Base-by-base conservation (phyloP, 2,113 vertebrate genomes). In the Bufo gargarizans region DNA sequence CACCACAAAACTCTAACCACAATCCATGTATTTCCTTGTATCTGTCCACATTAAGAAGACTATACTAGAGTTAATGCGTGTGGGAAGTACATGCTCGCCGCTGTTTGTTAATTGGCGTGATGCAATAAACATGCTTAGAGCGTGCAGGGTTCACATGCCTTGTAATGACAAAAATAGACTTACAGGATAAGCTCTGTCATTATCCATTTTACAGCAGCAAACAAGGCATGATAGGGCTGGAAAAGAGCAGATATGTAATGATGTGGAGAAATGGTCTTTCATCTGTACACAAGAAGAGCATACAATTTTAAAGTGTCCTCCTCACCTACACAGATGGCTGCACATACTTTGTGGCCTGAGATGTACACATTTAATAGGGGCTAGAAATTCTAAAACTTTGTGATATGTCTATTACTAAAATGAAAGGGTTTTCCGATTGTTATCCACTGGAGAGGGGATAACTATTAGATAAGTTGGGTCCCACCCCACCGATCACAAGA, bases 141-240 rank as follows among this genome's bases (percentile, higher is more conserved):
- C 19, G 84, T 90, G 47, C 71, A 81, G 82, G 80, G 63, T 50
- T 20, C 45, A 83, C 49, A 22, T 71, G 65, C 65, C 67, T 53
- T 43, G 63, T 55, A 49, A 71, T 84, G 82, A 69, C 33, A 53
- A 81, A 91, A 89, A 90, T 92, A 79, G 94, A 95, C 98, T 99
- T 97, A 99, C 98, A 98, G 94, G 95, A 98, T 95, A 90, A 99
- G 94, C 92, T 99, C 97, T 19, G 97, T 98, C 94, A 98, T 94
- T 92, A 99, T 96, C 98, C 97, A 99, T 94, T 98, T 99, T 86
- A 97, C 92, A 77, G 96, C 95, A 76, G 97, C 95, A 91, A 98
- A 95, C 93, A 98, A 94, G 90, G 97, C 95, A 90, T 98, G 97
- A 92, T 98, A 99, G 83, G 98, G 98, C 98, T 99, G 92, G 91